These are phyloP conservation scores for Ommatoiulus sabulosus DNA, from an alignment of 2,888 invertebrate species.

Conservation along the genomic window DNA sequence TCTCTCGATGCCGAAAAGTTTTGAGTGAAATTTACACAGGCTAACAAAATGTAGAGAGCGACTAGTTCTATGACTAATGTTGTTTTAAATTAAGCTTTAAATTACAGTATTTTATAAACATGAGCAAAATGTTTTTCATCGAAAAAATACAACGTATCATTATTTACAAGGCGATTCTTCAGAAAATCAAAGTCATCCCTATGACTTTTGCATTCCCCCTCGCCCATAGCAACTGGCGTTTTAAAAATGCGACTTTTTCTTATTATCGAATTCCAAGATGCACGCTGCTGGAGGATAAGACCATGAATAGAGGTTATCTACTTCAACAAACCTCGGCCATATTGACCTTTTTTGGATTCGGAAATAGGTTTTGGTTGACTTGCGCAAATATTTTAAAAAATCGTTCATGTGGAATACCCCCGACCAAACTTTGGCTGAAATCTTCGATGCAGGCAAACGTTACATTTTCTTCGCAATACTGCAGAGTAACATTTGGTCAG, in stretches of 20 bases:
- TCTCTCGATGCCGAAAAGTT: no score
- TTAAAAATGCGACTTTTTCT: background rate
- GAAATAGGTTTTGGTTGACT: conserved; percentile 21
- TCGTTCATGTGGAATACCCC: background rate
- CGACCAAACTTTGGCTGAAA: background rate
- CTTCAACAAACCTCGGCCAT: background rate
- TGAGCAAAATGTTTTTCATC: no score
- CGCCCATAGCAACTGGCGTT: background rate
- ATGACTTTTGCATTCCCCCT: background rate
- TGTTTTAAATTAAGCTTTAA: no score
- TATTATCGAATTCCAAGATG: background rate
- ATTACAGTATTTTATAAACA: no score
- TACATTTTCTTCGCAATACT: background rate
- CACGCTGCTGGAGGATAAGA: background rate
- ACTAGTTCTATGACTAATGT: no score
- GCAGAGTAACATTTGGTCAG: no score
- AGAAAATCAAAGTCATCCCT: background rate
- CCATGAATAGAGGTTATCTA: conserved; percentile 6
- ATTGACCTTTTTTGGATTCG: background rate
- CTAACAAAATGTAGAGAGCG: no score
- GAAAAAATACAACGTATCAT: no score
- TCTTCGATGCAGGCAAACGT: background rate
- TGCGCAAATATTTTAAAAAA: background rate
- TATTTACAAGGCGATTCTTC: background rate
- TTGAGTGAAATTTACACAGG: no score